Evolutionary conservation across 2,797 vertebrate genomes (phyloP).

Genomic region (Coregonus suidteri): DNA sequence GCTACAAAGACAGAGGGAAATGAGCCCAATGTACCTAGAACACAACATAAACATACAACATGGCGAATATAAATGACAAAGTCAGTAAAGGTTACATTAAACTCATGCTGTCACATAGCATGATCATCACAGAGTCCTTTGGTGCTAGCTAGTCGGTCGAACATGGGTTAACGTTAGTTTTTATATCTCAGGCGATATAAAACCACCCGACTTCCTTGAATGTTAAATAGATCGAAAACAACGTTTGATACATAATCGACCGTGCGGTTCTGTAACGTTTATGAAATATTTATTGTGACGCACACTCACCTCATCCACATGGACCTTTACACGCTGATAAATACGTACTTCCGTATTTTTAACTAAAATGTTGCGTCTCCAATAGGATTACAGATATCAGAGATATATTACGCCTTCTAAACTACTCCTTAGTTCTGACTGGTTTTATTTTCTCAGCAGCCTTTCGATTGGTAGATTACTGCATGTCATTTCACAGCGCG

Average conservation of each 20-base stretch:
- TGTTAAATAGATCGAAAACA: not conserved
- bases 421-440: not conserved
- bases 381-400: not conserved
- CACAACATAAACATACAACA: not conserved
- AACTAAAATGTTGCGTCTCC: not conserved
- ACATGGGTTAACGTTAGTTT: too few relatives aligned
- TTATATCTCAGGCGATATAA: too few relatives aligned
- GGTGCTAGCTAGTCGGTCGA: too few relatives aligned
- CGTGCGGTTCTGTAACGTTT: not conserved
- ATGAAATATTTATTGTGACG: not conserved
- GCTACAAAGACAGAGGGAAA: not conserved
- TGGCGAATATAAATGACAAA: not conserved
- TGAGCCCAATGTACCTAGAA: not conserved
- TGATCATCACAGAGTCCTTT: not conserved
- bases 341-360: not conserved
- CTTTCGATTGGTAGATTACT: conserved; percentile 14
- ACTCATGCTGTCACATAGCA: not conserved
- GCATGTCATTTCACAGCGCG: conserved; percentile 18
- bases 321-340: not conserved
- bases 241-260: not conserved
- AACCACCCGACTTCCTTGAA: too few relatives aligned
- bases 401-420: not conserved
- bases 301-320: not conserved
- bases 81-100: not conserved
- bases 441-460: not conserved